Conservation (phyloP, 2,113 vertebrate species). For the Indicator indicator region DNA sequence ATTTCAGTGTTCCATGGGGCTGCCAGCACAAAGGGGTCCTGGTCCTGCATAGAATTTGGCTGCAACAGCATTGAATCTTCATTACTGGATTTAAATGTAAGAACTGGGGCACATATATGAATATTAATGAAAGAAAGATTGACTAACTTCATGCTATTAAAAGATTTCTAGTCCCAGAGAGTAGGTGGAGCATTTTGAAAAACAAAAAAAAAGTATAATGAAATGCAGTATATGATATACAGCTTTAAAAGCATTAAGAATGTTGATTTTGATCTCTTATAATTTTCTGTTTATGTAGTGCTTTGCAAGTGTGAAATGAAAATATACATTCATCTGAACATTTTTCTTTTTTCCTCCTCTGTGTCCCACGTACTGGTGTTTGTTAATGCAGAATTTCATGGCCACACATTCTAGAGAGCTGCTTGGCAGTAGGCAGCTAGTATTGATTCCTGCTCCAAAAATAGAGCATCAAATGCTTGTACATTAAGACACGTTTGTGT, state of each 20-base stretch:
- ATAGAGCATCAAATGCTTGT: not conserved
- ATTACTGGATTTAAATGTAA: constrained; percentile 31
- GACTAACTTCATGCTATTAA: constrained; percentile 62
- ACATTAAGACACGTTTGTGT: not conserved
- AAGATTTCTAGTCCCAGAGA: constrained; percentile 36
- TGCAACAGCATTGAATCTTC: not conserved
- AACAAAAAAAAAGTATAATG: constrained; percentile 11
- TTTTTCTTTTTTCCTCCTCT: not conserved
- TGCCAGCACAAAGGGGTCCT: not conserved
- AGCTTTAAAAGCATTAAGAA: not conserved
- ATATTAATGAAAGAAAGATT: constrained; percentile 66
- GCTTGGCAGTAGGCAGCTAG: not conserved
- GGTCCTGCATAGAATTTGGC: not conserved
- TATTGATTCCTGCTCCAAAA: constrained; percentile 54
- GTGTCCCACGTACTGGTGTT: not conserved
- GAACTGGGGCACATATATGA: constrained; percentile 53
- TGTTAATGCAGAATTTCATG: not conserved
- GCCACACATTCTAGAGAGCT: not conserved
- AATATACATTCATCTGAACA: not conserved
- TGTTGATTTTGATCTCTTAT: not conserved
- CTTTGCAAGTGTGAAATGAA: not conserved
- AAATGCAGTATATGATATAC: not conserved
- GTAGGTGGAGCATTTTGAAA: constrained; percentile 12
- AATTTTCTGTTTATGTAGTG: not conserved
- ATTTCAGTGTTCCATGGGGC: not conserved